Evolutionary conservation across 1,140 invertebrate species (phyloP).

Genomic region (Augochlora pura): DNA sequence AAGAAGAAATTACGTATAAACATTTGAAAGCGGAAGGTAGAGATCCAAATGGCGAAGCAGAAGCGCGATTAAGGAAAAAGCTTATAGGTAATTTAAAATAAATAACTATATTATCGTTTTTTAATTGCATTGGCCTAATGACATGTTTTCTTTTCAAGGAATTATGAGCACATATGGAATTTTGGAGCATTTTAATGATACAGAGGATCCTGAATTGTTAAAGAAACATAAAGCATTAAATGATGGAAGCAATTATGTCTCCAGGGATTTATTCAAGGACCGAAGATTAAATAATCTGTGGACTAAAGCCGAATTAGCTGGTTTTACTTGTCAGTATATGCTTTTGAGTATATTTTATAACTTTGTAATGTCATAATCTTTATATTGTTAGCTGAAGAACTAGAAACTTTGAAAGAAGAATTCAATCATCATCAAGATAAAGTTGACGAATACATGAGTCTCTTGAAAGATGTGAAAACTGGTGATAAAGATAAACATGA

Average conservation of each 20-base stretch:
- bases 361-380: background rate
- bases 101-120: conserved; percentile 1
- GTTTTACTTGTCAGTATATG: conserved; percentile 85
- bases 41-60: conserved; percentile 92
- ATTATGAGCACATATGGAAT: conserved; percentile 92
- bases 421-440: conserved; percentile 96
- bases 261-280: conserved; percentile 92
- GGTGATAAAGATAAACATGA: conserved; percentile 81
- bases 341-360: background rate
- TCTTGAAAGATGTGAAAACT: conserved; percentile 86
- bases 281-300: conserved; percentile 95
- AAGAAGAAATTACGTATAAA: conserved; percentile 93
- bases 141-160: conserved; percentile 72
- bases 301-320: conserved; percentile 92
- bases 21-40: conserved; percentile 89
- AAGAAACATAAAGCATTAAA: conserved; percentile 74
- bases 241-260: conserved; percentile 76
- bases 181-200: conserved; percentile 89
- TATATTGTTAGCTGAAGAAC: conserved; percentile 84
- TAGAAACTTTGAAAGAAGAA: conserved; percentile 92
- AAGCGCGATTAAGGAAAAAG: conserved; percentile 90
- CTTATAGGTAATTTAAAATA: conserved; percentile 82
- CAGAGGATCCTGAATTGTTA: conserved; percentile 81
- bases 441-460: conserved; percentile 92
- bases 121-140: too few species aligned